These are phyloP conservation scores for Diaphora mendica DNA, from an alignment of 2,888 invertebrate genomes.

Conservation along the genomic window DNA sequence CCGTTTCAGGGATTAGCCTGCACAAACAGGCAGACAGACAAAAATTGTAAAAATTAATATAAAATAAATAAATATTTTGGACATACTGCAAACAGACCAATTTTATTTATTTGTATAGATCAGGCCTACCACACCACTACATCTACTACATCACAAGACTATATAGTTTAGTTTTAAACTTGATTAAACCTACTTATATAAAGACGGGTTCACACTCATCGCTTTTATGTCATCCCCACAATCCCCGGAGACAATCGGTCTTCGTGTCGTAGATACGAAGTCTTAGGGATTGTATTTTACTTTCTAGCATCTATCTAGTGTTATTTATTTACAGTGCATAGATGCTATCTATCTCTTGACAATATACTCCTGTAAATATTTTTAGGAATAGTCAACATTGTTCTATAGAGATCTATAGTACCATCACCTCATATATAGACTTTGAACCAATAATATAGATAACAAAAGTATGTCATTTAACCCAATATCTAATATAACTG, in stretches of 20 bases:
- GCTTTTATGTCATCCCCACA: conserved; percentile 7
- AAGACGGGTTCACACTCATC: neutral
- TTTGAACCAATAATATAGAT: too few species aligned
- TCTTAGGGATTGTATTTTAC: conserved; percentile 13
- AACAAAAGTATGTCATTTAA: too few species aligned
- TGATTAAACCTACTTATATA: conserved; percentile 15
- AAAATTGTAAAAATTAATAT: too few species aligned
- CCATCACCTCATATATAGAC: neutral
- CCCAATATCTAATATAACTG: too few species aligned
- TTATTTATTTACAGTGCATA: conserved; percentile 10
- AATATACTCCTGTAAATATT: neutral
- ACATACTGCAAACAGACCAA: too few species aligned
- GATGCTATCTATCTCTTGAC: neutral
- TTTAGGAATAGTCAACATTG: neutral
- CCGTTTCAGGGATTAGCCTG: too few species aligned
- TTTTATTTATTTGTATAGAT: too few species aligned
- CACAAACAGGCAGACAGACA: too few species aligned
- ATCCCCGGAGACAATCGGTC: conserved; percentile 14
- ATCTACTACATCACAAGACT: neutral
- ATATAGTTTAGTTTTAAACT: conserved; percentile 5
- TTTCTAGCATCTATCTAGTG: conserved; percentile 1
- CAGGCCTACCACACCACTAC: too few species aligned
- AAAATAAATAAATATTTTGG: too few species aligned
- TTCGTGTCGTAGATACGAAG: conserved; percentile 1
- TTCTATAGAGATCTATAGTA: too few species aligned